phyloP scores from a whole-genome alignment of 1,140 invertebrate species.

The Drosophila elegans region DNA sequence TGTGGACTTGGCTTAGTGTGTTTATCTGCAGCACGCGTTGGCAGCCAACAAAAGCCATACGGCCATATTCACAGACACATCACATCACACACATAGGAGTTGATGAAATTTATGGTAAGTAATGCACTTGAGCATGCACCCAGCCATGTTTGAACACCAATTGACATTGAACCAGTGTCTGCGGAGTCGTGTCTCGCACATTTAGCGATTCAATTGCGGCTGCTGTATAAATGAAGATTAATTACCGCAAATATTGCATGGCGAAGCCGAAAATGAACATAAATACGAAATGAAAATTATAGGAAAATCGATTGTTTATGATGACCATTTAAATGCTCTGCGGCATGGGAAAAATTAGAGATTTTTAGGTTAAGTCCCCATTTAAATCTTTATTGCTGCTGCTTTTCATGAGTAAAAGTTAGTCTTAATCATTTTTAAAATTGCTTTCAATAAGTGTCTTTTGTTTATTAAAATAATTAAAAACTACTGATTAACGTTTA shows the following conservation, averaged over 20 bases:
- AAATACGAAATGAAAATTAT: constrained; percentile 37
- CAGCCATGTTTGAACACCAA: constrained; percentile 59
- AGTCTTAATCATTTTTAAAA: too few species aligned
- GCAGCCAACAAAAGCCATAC: constrained; percentile 5
- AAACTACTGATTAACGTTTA: too few species aligned
- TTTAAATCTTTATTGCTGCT: not conserved
- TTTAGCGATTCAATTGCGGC: constrained; percentile 28
- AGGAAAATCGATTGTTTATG: constrained; percentile 3
- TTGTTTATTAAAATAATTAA: too few species aligned
- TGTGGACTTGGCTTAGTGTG: constrained; percentile 35
- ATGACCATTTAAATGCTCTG: constrained; percentile 12
- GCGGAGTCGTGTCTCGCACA: constrained; percentile 55
- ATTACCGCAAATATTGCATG: constrained; percentile 56
- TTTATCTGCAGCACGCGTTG: constrained; percentile 38
- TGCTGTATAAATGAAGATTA: constrained; percentile 56
- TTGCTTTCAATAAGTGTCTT: too few species aligned
- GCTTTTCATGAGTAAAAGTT: too few species aligned
- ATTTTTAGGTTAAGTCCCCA: not conserved
- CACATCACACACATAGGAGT: constrained; percentile 5
- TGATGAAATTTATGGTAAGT: constrained; percentile 64
- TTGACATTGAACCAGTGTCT: constrained; percentile 74
- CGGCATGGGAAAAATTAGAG: not conserved
- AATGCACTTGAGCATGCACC: constrained; percentile 55
- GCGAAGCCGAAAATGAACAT: constrained; percentile 22
- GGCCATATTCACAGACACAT: constrained; percentile 2